phyloP scores from a whole-genome alignment of 2,888 invertebrate species.

The Philhelius pedissequus region DNA sequence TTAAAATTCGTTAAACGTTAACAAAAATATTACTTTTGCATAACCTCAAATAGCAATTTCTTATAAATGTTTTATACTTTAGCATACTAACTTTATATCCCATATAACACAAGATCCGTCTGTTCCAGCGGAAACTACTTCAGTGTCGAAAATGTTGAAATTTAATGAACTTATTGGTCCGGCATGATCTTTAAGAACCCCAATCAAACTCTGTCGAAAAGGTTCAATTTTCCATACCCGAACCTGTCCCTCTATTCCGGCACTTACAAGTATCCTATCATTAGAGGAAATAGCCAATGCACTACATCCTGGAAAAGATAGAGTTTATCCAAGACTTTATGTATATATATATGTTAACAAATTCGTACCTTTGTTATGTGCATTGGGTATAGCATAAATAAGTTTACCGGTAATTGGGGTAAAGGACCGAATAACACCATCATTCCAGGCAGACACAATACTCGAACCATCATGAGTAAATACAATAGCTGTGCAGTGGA shows the following conservation, averaged over 20 bases:
- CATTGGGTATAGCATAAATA: constrained; percentile 90
- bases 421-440: constrained; percentile 89
- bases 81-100: constrained; percentile 86
- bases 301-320: constrained; percentile 79
- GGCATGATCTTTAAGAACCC: constrained; percentile 93
- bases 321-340: not conserved
- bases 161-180: constrained; percentile 91
- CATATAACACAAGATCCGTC: constrained; percentile 97
- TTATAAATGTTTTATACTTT: not conserved
- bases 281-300: constrained; percentile 87
- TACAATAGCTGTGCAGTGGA: constrained; percentile 88
- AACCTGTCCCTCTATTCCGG: constrained; percentile 96
- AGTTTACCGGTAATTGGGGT: constrained; percentile 90
- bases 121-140: constrained; percentile 92
- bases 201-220: constrained; percentile 83
- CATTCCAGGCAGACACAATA: constrained; percentile 91
- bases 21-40: too few species aligned
- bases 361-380: constrained; percentile 89
- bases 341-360: not conserved
- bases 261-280: constrained; percentile 88
- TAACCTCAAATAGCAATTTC: too few species aligned
- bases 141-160: constrained; percentile 87
- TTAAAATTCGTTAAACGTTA: too few species aligned
- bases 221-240: constrained; percentile 89
- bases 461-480: constrained; percentile 90